Base-by-base conservation (phyloP, 53 echinoderm and acorn worm genomes). In the Zoroaster sp. region DNA sequence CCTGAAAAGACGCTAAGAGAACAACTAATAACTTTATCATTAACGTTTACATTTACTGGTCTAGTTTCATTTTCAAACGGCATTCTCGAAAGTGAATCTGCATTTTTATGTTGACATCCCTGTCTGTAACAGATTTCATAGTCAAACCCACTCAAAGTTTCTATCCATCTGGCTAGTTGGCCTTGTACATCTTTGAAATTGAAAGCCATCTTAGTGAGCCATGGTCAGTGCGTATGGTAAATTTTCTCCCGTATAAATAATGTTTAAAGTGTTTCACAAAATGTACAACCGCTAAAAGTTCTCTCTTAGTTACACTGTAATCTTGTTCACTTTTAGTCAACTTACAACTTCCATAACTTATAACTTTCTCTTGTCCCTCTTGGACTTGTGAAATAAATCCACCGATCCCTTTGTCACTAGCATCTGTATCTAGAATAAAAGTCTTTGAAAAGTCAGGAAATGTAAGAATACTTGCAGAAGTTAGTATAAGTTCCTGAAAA, bases 391-490 rank as follows among this genome's bases (percentile, higher is more conserved):
- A 79, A 12, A 89, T 68, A 13, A 80, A 79, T 17, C 39, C 69
- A 18, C 89, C 80, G 18, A 89, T n/a, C 69, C 69, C 89, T 21
- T 31, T 13, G 71, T 80, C 51, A 69, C 70, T 59, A 6, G 83
- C 90, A 49, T 90, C 83, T 23, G 90, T 73, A 54, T 83, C 90
- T 45, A 81, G 30, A 44, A 88, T 66, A n/a, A 70, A 89, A 0
- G 35, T 7, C 13, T 52, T 44, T 9, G 67, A 20, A n/a, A 43
- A 39, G 13, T 9, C 14, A 4, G 89, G 89, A 53, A 66, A 89
- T 47, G 36, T 25, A 23, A 81, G 78, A 33, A 76, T 30, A n/a
- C 43, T 67, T 18, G 76, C 76, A 20, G 17, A 21, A 4, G 11
- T 77, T 18, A 88, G 35, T 20, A 23, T 88, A 30, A 88, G 30